Percentiles rank a stretch among this genome's conserved stretches.
Evolutionary conservation across 1,140 invertebrate genomes (phyloP).

Genomic region (Mya arenaria): DNA sequence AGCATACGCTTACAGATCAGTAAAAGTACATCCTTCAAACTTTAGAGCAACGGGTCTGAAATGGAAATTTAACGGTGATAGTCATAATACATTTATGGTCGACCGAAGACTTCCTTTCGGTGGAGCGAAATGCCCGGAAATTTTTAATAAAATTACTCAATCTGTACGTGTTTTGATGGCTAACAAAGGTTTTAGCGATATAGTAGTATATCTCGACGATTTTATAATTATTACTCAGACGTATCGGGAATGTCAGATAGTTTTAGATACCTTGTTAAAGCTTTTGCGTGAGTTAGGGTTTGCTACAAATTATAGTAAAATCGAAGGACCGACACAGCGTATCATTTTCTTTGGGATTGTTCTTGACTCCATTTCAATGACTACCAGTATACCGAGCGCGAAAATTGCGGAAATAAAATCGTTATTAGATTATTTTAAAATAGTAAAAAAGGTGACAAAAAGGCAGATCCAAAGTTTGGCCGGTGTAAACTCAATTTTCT

Average conservation of each 20-base stretch:
- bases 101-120: constrained; percentile 31
- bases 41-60: constrained; percentile 16
- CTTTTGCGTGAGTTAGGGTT: constrained; percentile 31
- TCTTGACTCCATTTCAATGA: neutral
- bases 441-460: neutral
- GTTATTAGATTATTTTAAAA: neutral
- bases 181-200: neutral
- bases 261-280: neutral
- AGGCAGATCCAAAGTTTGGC: neutral
- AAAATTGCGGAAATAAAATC: neutral
- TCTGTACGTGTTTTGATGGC: constrained; percentile 9
- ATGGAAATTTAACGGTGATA: constrained; percentile 20
- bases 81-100: constrained; percentile 5
- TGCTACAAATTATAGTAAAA: constrained; percentile 34
- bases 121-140: constrained; percentile 17
- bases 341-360: constrained; percentile 13
- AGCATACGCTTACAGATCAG: constrained; percentile 3
- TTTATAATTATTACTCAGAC: constrained; percentile 24
- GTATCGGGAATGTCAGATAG: neutral
- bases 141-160: constrained; percentile 33
- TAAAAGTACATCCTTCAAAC: constrained; percentile 35
- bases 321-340: neutral
- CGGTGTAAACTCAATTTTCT: constrained; percentile 6
- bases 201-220: constrained; percentile 37
- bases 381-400: neutral